phyloP scores from a whole-genome alignment of 2,888 invertebrate genomes.

The Encarsia formosa region DNA sequence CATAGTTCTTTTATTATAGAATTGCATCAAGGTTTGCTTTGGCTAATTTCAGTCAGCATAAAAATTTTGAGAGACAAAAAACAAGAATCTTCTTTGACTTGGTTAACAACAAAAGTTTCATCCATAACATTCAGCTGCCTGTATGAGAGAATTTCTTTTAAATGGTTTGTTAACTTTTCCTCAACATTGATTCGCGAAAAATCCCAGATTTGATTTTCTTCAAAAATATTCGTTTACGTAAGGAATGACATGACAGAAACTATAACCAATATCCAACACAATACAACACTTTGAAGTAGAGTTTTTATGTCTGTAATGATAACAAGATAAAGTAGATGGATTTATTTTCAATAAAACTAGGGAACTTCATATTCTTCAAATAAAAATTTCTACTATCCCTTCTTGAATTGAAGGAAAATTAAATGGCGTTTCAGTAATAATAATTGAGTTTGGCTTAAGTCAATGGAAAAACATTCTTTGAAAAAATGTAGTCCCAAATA shows the following conservation, averaged over 20 bases:
- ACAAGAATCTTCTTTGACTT: slow-evolving; percentile 96
- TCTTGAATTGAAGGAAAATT: slow-evolving; percentile 92
- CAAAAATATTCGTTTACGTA: slow-evolving; percentile 80
- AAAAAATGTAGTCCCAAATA: slow-evolving; percentile 93
- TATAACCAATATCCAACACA: slow-evolving; percentile 91
- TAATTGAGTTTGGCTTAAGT: slow-evolving; percentile 74
- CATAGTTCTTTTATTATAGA: slow-evolving; percentile 83
- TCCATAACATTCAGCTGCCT: slow-evolving; percentile 97
- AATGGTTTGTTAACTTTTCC: slow-evolving; percentile 96
- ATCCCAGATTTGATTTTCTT: slow-evolving; percentile 64
- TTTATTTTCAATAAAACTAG: slow-evolving; percentile 79
- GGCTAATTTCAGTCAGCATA: too few relatives aligned
- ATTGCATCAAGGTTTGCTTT: too few relatives aligned
- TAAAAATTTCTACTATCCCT: slow-evolving; percentile 89
- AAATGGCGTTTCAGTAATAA: slow-evolving; percentile 91
- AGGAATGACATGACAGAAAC: slow-evolving; percentile 91
- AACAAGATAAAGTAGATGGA: slow-evolving; percentile 75
- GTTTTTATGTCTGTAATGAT: slow-evolving; percentile 61
- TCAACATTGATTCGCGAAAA: slow-evolving; percentile 87
- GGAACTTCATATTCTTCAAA: slow-evolving; percentile 96
- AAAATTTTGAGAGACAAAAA: too few relatives aligned
- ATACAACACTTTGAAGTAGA: slow-evolving; percentile 62
- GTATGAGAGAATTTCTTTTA: slow-evolving; percentile 96
- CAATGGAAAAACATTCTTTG: slow-evolving; percentile 76
- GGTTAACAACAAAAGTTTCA: slow-evolving; percentile 97